Conservation (phyloP, 2,113 vertebrate species). For the Ictalurus punctatus region DNA sequence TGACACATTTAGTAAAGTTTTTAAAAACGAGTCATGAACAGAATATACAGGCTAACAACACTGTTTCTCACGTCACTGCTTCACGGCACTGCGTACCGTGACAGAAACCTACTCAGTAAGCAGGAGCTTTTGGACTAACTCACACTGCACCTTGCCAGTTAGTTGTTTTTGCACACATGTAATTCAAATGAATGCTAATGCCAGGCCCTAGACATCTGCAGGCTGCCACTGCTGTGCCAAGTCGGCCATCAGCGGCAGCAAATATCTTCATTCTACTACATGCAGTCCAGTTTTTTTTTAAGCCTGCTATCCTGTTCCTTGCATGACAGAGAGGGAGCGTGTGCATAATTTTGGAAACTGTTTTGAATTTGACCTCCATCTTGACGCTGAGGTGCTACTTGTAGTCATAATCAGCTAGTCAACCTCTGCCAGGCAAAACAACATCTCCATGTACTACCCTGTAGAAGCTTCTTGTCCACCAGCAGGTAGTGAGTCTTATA, state of each 20-base stretch:
- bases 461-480: neutral
- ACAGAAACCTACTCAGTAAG: slow-evolving; percentile 11
- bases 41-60: neutral
- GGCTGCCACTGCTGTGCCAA: slow-evolving; percentile 8
- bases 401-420: slow-evolving; percentile 38
- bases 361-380: slow-evolving; percentile 43
- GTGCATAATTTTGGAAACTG: slow-evolving; percentile 23
- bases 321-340: neutral
- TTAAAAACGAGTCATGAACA: neutral
- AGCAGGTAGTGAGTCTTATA: neutral
- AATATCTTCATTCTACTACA: slow-evolving; percentile 38
- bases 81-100: neutral
- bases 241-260: slow-evolving; percentile 19
- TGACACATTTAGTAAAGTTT: neutral
- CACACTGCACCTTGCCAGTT: slow-evolving; percentile 28
- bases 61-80: neutral
- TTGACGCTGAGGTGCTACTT: neutral
- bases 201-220: slow-evolving; percentile 36
- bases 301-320: neutral
- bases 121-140: neutral
- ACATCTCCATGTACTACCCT: slow-evolving; percentile 21
- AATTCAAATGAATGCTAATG: slow-evolving; percentile 57
- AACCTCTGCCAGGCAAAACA: slow-evolving; percentile 26
- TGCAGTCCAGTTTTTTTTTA: neutral
- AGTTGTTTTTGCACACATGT: slow-evolving; percentile 48